Percentiles rank a stretch among this genome's conserved stretches.
phyloP scores from a whole-genome alignment of 2,797 vertebrate species.

The Chloroceryle amazona region DNA sequence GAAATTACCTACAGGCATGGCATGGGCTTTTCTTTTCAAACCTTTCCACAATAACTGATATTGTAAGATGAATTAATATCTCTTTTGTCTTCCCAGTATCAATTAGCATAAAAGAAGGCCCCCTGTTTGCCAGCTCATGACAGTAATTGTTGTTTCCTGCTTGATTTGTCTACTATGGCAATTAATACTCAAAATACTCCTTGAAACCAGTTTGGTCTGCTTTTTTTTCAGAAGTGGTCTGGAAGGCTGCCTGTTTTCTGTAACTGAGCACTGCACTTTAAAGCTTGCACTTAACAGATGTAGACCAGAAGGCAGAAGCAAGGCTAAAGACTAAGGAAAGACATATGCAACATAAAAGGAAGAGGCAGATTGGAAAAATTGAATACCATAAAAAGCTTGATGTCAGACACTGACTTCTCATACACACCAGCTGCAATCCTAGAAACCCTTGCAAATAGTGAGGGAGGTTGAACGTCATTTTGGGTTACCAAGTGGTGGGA shows the following conservation, averaged over 20 bases:
- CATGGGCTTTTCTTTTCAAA: not conserved
- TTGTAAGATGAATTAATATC: slow-evolving; percentile 22
- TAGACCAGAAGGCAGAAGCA: not conserved
- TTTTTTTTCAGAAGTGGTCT: not conserved
- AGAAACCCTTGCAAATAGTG: not conserved
- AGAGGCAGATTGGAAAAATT: not conserved
- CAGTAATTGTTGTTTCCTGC: slow-evolving; percentile 26
- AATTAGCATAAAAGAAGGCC: slow-evolving; percentile 33
- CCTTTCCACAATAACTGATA: slow-evolving; percentile 7
- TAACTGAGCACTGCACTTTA: not conserved
- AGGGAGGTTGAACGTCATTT: not conserved
- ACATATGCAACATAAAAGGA: not conserved
- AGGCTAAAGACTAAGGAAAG: not conserved
- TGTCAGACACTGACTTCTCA: not conserved
- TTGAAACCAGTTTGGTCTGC: not conserved
- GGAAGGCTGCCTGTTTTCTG: not conserved
- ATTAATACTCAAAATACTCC: slow-evolving; percentile 26
- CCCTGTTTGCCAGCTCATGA: not conserved
- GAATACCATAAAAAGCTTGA: not conserved
- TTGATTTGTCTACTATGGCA: not conserved
- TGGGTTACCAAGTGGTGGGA: not conserved
- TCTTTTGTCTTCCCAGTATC: slow-evolving; percentile 7
- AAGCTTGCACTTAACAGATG: not conserved
- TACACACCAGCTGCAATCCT: not conserved
- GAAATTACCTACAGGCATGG: not conserved